Conservation (phyloP, 64 coral and sea anemone species). For the Montipora capricornis region DNA sequence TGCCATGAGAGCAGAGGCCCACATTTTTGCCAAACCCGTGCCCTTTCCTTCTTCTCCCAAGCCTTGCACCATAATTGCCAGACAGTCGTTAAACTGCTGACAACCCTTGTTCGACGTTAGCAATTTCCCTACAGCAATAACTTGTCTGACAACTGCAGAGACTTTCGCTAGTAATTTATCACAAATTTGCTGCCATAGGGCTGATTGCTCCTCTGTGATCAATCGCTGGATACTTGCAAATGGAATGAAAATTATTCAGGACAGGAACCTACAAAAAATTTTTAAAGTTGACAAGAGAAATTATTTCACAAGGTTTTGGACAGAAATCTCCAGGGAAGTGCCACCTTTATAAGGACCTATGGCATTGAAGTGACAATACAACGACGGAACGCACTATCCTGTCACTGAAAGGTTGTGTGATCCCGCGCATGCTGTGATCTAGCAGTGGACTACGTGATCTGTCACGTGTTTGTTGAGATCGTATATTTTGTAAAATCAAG, state of each 20-base stretch:
- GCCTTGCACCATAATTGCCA: background rate
- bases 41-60: conserved; percentile 6
- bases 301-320: background rate
- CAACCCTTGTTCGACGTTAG: conserved; percentile 1
- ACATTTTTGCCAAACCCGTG: conserved; percentile 1
- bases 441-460: too few species aligned
- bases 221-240: conserved; percentile 1
- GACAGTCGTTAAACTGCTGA: conserved; percentile 9
- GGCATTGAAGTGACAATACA: too few species aligned
- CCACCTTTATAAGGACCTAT: background rate
- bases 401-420: too few species aligned
- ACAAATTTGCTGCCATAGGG: conserved; percentile 27
- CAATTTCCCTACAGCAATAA: background rate
- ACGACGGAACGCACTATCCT: too few species aligned
- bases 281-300: background rate
- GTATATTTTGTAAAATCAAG: too few species aligned
- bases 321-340: background rate
- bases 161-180: background rate
- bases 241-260: conserved; percentile 38
- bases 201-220: conserved; percentile 19
- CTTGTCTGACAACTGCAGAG: background rate
- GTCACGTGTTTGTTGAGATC: too few species aligned
- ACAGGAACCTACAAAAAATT: conserved; percentile 2
- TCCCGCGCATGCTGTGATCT: too few species aligned
- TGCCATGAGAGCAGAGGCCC: conserved; percentile 3